phyloP scores from a whole-genome alignment of 2,888 invertebrate species.

The Tetheella fluctuosa region DNA sequence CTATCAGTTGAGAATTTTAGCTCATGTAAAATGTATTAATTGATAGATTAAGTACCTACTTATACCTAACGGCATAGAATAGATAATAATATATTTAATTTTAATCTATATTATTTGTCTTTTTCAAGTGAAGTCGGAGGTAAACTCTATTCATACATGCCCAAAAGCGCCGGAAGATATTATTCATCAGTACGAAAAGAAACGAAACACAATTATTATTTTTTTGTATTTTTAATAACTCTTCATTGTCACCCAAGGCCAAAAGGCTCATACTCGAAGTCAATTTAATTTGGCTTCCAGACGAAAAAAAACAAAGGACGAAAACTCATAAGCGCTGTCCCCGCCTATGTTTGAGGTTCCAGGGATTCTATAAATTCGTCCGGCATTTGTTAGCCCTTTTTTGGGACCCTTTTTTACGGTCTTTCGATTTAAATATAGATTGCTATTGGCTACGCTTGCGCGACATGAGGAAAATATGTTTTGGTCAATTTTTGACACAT shows the following conservation, averaged over 20 bases:
- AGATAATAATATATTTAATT: too few relatives aligned
- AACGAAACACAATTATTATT: conserved; percentile 17
- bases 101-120: conserved; percentile 23
- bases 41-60: too few relatives aligned
- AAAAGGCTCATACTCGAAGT: conserved; percentile 48
- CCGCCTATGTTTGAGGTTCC: conserved; percentile 64
- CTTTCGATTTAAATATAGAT: conserved; percentile 54
- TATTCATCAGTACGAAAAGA: conserved; percentile 18
- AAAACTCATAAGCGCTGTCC: conserved; percentile 69
- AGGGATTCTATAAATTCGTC: conserved; percentile 61
- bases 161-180: conserved; percentile 5
- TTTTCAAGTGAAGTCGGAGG: not conserved
- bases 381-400: conserved; percentile 68
- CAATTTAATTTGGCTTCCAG: conserved; percentile 76
- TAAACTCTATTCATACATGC: not conserved
- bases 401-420: conserved; percentile 42
- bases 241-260: conserved; percentile 47
- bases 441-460: conserved; percentile 49
- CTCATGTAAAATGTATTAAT: too few relatives aligned
- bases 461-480: not conserved
- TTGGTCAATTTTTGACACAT: not conserved
- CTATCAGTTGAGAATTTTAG: too few relatives aligned
- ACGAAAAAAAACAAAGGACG: conserved; percentile 64
- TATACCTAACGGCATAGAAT: too few relatives aligned
- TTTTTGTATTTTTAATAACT: conserved; percentile 27